Base-by-base conservation (phyloP, 1,140 invertebrate genomes). In the Agrilus planipennis region DNA sequence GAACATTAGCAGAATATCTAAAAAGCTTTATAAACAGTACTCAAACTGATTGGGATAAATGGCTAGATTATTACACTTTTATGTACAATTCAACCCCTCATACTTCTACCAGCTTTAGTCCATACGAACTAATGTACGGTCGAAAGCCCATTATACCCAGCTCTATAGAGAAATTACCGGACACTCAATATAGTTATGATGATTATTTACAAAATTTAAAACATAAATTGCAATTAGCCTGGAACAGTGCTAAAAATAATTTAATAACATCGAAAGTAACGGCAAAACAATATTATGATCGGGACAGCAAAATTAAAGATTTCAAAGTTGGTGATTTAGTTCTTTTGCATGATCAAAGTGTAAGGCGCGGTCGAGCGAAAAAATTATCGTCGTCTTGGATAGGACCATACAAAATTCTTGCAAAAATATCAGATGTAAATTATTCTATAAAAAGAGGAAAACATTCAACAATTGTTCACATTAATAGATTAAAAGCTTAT, bases 91-190 rank as follows among this genome's bases (percentile, higher is more conserved):
- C 55, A 12, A 44, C 34, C 11, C 42, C 51, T 30, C 57, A 71
- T 39, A 49, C 41, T 34, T 37, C 52, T 0, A 69, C 61, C 0
- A 49, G 53, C 9, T 63, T 42, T 15, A 57, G 58, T 2, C 64
- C 68, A 1, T 66, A 59, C 39, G 58, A 63, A 49, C 21, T 69
- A 15, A 6, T 69, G 5, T 64, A 60, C 40, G 61, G 64, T 15
- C 15, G 45, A 25, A 53, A 60, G 38, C 43, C 61, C 3, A 29
- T 22, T 19, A 14, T 61, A 17, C 53, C 56, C 5, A 48, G 34
- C 29, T 39, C 32, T n/a, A 17, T 54, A 19, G 42, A 27, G 21
- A 16, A 34, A 45, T 22, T 35, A 27, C 45, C 51, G 23, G 42
- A 51, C 35, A 45, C 46, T 32, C 39, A 34, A 28, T 52, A 53